These are phyloP conservation scores for Xyrichtys novacula DNA, from an alignment of 2,797 vertebrate genomes.

Conservation along the genomic window DNA sequence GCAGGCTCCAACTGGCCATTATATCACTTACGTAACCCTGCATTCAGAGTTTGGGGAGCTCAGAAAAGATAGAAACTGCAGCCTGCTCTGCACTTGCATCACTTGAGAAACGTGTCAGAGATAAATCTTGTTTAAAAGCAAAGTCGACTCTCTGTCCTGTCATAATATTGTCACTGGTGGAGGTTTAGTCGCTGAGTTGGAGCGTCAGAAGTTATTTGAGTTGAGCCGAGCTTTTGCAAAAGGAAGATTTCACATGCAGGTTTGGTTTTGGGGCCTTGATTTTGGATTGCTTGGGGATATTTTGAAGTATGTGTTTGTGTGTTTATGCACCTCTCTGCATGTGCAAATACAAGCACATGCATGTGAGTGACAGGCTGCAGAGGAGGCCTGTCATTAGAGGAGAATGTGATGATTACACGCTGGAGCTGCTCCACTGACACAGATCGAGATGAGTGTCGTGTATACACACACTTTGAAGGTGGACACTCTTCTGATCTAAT, in stretches of 20 bases:
- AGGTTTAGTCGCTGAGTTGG: not conserved
- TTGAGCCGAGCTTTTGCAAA: too few species aligned
- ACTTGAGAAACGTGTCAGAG: conserved; percentile 3
- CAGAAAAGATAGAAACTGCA: conserved; percentile 8
- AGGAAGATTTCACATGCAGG: too few species aligned
- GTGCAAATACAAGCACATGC: conserved; percentile 75
- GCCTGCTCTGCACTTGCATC: not conserved
- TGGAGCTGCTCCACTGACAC: conserved; percentile 56
- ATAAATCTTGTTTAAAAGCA: conserved; percentile 10
- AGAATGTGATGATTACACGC: conserved; percentile 67
- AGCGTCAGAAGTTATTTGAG: not conserved
- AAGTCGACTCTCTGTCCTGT: not conserved
- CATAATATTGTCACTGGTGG: conserved; percentile 5
- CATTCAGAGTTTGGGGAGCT: conserved; percentile 15
- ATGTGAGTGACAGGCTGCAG: conserved; percentile 24
- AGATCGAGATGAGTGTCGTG: conserved; percentile 25
- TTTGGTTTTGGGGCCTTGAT: too few species aligned
- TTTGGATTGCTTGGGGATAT: too few species aligned
- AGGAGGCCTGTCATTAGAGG: conserved; percentile 65
- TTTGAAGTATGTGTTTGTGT: conserved; percentile 28
- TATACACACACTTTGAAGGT: not conserved
- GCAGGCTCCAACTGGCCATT: conserved; percentile 43
- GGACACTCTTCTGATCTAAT: not conserved
- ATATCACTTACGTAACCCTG: conserved; percentile 40
- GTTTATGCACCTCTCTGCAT: too few species aligned